Evolutionary conservation across 2,113 vertebrate species (phyloP).

Genomic region (Chaetodon auriga): DNA sequence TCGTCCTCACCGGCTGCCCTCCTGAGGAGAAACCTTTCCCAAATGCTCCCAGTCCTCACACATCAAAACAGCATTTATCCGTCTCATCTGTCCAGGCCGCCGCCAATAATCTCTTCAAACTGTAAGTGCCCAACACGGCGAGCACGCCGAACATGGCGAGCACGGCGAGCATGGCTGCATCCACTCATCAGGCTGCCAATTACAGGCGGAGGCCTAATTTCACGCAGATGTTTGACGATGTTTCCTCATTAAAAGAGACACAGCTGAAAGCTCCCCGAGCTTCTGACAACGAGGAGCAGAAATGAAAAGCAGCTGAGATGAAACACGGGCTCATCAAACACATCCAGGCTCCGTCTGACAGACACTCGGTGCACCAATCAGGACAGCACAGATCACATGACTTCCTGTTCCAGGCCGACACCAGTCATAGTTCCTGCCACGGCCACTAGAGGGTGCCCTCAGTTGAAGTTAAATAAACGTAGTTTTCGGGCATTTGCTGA

Average conservation of each 20-base stretch:
- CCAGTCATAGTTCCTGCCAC: background rate
- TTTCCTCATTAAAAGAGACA: constrained; percentile 8
- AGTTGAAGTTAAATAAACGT: background rate
- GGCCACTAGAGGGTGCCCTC: background rate
- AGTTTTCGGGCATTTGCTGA: too few species aligned
- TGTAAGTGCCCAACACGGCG: background rate
- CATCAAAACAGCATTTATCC: constrained; percentile 19
- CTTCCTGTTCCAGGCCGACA: too few species aligned
- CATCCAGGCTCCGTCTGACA: too few species aligned
- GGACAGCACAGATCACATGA: too few species aligned
- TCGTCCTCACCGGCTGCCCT: background rate
- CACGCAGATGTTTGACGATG: constrained; percentile 35
- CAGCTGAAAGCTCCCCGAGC: background rate
- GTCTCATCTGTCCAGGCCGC: background rate
- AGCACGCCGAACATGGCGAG: constrained; percentile 2
- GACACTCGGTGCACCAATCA: too few species aligned
- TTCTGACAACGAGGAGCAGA: background rate
- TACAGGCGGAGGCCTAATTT: constrained; percentile 43
- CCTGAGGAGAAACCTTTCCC: constrained; percentile 6
- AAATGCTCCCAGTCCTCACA: background rate
- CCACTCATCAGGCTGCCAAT: constrained; percentile 42
- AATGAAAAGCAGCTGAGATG: background rate
- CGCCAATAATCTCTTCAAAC: constrained; percentile 13
- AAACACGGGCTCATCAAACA: constrained; percentile 16
- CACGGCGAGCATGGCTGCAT: constrained; percentile 6